Percentiles rank a stretch among this genome's conserved stretches.
Conservation (phyloP, 2,113 vertebrate species). For the Leptobrachium ailaonicum region DNA sequence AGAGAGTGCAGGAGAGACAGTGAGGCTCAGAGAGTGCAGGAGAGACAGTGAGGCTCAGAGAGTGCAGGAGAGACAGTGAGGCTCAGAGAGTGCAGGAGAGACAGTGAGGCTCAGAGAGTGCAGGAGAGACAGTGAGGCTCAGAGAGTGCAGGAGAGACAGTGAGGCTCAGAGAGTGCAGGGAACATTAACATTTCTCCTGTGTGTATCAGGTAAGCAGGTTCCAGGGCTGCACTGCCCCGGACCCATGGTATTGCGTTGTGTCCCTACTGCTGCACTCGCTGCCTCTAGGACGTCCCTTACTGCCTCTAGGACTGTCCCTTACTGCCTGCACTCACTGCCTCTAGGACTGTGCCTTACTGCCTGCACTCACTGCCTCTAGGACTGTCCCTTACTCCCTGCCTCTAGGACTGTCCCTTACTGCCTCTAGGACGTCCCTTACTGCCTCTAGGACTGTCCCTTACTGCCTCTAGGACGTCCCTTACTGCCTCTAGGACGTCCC, state of each 20-base stretch:
- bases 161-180: not conserved
- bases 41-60: too few species aligned
- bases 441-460: not conserved
- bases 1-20: too few species aligned
- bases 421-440: not conserved
- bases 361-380: not conserved
- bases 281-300: not conserved
- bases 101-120: too few species aligned
- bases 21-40: too few species aligned
- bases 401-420: not conserved
- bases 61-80: too few species aligned
- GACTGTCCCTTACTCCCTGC: not conserved
- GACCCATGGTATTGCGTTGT: not conserved
- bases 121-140: too few species aligned
- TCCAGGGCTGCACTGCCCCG: not conserved
- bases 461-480: not conserved
- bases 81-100: too few species aligned
- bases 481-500: not conserved
- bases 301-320: not conserved
- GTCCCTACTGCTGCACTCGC: not conserved
- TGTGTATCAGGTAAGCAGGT: conserved; percentile 15
- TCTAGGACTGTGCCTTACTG: not conserved
- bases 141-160: too few species aligned
- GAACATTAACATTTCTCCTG: conserved; percentile 12
- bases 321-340: not conserved